Evolutionary conservation across 2,888 invertebrate genomes (phyloP).

Genomic region (Orthosia gracilis): DNA sequence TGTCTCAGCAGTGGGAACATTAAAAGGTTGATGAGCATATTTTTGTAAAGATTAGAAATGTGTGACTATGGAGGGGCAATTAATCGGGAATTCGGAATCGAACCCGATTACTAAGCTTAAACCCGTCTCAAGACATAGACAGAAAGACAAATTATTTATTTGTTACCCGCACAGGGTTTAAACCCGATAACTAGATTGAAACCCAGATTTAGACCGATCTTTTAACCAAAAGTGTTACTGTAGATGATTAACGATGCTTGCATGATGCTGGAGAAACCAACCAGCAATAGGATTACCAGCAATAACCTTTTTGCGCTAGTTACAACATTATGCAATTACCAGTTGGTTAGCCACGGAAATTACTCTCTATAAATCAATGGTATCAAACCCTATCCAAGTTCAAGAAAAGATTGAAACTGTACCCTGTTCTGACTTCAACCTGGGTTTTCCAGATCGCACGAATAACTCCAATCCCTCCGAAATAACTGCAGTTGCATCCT

Average conservation of each 20-base stretch:
- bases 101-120: background rate
- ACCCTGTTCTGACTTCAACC: background rate
- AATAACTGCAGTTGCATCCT: slow-evolving; percentile 59
- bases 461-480: slow-evolving; percentile 21
- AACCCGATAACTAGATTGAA: background rate
- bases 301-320: background rate
- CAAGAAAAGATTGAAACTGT: background rate
- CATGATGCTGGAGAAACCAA: background rate
- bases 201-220: background rate
- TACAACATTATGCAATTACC: background rate
- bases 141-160: no score
- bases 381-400: background rate
- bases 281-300: no score
- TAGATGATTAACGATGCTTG: background rate
- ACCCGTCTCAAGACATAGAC: background rate
- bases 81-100: background rate
- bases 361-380: no score
- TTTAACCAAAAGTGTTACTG: background rate
- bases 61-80: no score
- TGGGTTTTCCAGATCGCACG: slow-evolving; percentile 25
- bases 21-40: no score
- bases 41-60: no score
- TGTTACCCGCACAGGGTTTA: no score
- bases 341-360: background rate
- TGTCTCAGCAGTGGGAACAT: no score